Conservation (phyloP, 2,797 vertebrate species). For the Benthosema pterotum region DNA sequence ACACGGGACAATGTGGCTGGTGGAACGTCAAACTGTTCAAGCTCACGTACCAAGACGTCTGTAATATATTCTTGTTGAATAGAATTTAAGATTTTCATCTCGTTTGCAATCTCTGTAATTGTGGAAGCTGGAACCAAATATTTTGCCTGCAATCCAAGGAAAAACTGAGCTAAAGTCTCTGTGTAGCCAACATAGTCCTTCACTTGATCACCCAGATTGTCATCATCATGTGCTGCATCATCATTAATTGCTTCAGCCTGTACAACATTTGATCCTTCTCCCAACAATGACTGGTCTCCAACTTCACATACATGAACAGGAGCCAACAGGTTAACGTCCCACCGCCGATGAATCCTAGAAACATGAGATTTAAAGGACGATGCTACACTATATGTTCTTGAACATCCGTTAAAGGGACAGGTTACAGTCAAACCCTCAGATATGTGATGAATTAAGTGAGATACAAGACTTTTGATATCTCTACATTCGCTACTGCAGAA, state of each 20-base stretch:
- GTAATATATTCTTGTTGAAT: too few relatives aligned
- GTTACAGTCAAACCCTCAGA: conserved; percentile 23
- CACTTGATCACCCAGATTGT: too few relatives aligned
- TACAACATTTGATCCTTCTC: conserved; percentile 10
- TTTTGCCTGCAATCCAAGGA: too few relatives aligned
- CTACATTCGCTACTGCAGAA: conserved; percentile 28
- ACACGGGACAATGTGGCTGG: too few relatives aligned
- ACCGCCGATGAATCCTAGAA: conserved; percentile 24
- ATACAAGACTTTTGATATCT: conserved; percentile 26
- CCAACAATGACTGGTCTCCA: conserved; percentile 18
- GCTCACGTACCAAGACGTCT: too few relatives aligned
- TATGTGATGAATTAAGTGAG: conserved; percentile 31
- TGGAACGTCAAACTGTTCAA: too few relatives aligned
- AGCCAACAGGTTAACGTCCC: conserved; percentile 20
- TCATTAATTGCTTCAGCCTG: conserved; percentile 9
- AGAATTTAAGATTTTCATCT: too few relatives aligned
- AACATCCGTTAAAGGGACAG: conserved; percentile 31
- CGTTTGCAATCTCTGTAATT: too few relatives aligned
- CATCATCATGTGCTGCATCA: too few relatives aligned
- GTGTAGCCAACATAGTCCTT: too few relatives aligned
- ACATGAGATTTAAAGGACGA: conserved; percentile 29
- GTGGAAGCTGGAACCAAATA: too few relatives aligned
- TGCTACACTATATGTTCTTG: conserved; percentile 14
- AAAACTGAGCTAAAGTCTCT: too few relatives aligned
- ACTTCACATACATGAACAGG: conserved; percentile 22